phyloP scores from a whole-genome alignment of 2,797 vertebrate genomes.

The Lagorchestes hirsutus region DNA sequence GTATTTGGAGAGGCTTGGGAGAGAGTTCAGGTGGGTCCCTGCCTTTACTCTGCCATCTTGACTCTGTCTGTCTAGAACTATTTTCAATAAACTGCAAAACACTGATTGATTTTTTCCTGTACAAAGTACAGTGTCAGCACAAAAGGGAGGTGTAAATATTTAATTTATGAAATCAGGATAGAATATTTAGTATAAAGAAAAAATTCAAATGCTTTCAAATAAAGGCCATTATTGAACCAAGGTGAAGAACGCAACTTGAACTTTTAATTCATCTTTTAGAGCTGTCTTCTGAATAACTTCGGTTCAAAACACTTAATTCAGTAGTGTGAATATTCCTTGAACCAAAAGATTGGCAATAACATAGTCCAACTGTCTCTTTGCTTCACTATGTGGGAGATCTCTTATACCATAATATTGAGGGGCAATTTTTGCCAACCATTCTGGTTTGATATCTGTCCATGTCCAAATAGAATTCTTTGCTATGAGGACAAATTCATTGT shows the following conservation, averaged over 20 bases:
- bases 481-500: slow-evolving; percentile 96
- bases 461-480: slow-evolving; percentile 97
- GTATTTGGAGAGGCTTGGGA: no score
- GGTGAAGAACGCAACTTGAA: slow-evolving; percentile 91
- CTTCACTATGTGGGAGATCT: slow-evolving; percentile 96
- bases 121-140: slow-evolving; percentile 91
- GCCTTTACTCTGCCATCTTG: no score
- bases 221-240: slow-evolving; percentile 91
- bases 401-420: slow-evolving; percentile 95
- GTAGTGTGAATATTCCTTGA: slow-evolving; percentile 97
- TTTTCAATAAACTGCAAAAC: slow-evolving; percentile 93
- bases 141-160: slow-evolving; percentile 91
- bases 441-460: slow-evolving; percentile 94
- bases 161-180: slow-evolving; percentile 93
- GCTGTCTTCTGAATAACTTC: slow-evolving; percentile 87
- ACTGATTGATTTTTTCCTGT: slow-evolving; percentile 91
- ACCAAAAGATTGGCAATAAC: slow-evolving; percentile 93
- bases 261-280: slow-evolving; percentile 87
- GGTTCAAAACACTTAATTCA: slow-evolving; percentile 87
- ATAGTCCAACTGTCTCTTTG: slow-evolving; percentile 94
- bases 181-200: slow-evolving; percentile 92
- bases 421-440: slow-evolving; percentile 95
- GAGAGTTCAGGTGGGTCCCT: no score
- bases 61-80: slow-evolving; percentile 89
- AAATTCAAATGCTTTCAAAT: slow-evolving; percentile 92